Evolutionary conservation across 2,113 vertebrate genomes (phyloP).

Genomic region (Parotia lawesii): DNA sequence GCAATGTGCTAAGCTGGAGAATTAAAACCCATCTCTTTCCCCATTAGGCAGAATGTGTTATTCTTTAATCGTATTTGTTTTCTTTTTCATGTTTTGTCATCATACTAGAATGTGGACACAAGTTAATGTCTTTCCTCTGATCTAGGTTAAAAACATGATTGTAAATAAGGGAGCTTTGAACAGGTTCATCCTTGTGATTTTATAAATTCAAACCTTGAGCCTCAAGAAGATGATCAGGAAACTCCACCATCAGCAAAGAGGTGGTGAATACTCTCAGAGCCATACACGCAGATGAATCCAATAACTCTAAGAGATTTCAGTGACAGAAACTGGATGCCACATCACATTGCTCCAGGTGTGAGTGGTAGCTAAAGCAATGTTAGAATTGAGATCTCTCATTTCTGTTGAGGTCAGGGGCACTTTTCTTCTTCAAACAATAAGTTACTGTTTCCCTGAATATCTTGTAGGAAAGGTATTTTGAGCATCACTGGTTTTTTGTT

Average conservation of each 20-base stretch:
- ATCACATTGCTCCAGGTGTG: not conserved
- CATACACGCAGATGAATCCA: not conserved
- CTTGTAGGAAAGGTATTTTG: not conserved
- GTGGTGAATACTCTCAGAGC: not conserved
- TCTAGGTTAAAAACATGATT: not conserved
- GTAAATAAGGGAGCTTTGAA: not conserved
- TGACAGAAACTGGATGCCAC: not conserved
- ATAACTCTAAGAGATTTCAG: not conserved
- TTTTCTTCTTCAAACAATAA: slow-evolving; percentile 5
- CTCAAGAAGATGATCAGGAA: not conserved
- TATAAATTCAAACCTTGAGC: not conserved
- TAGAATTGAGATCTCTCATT: not conserved
- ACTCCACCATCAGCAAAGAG: not conserved
- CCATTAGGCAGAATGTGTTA: not conserved
- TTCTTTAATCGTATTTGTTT: not conserved
- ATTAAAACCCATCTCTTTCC: not conserved
- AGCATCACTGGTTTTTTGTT: not conserved
- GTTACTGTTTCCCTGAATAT: slow-evolving; percentile 6
- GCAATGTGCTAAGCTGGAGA: not conserved
- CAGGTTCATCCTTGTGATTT: not conserved
- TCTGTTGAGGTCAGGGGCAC: not conserved
- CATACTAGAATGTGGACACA: not conserved
- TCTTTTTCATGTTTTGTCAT: not conserved
- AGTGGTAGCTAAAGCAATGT: not conserved
- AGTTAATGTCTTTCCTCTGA: not conserved